phyloP scores from a whole-genome alignment of 2,797 vertebrate species.

The Clarias laeviceps region DNA sequence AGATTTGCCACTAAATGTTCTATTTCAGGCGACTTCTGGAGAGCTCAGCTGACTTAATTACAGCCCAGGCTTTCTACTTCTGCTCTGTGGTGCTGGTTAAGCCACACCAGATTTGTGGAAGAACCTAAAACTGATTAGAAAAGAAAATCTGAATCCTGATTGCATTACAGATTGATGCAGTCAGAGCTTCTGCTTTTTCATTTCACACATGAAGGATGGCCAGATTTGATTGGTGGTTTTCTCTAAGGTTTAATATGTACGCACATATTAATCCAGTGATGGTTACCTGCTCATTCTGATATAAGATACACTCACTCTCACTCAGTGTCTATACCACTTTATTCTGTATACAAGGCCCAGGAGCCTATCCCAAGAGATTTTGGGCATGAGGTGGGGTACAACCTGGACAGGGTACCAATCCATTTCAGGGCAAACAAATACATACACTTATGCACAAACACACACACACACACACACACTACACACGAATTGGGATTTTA shows the following conservation, averaged over 20 bases:
- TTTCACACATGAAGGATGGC: neutral
- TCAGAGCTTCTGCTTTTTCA: constrained; percentile 4
- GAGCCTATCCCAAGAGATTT: too few relatives aligned
- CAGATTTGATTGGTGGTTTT: neutral
- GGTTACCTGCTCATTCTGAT: too few relatives aligned
- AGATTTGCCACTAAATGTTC: constrained; percentile 20
- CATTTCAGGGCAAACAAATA: neutral
- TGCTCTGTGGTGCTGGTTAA: constrained; percentile 5
- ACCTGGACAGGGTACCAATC: neutral
- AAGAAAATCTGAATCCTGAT: constrained; percentile 2
- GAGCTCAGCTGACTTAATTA: constrained; percentile 42
- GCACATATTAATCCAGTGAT: too few relatives aligned
- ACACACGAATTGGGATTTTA: too few relatives aligned
- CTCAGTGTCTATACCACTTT: too few relatives aligned
- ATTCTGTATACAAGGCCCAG: too few relatives aligned
- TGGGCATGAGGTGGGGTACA: too few relatives aligned
- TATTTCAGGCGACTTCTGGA: constrained; percentile 31
- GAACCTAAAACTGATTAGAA: constrained; percentile 10
- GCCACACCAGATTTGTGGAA: neutral
- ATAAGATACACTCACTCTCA: too few relatives aligned
- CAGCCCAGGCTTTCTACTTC: constrained; percentile 23
- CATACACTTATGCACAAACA: neutral
- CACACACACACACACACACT: too few relatives aligned
- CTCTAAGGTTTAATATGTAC: neutral
- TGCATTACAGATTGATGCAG: constrained; percentile 12